A percentile compares a stretch with the other conserved stretches of the same genome.
These are phyloP conservation scores for Pandemis heparana DNA, from an alignment of 2,888 invertebrate species.

Conservation along the genomic window DNA sequence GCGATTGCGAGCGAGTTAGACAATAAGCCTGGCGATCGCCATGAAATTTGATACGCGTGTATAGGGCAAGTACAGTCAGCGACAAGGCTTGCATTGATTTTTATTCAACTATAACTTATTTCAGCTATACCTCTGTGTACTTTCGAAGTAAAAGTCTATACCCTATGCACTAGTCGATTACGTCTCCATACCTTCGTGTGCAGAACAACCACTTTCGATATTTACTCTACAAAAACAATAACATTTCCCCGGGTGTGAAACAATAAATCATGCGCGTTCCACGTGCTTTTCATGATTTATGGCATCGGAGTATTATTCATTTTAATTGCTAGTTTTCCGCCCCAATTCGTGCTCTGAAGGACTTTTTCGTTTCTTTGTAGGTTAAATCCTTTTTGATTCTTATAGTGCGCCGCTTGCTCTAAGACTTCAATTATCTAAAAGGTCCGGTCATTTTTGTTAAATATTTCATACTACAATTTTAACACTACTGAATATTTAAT, in stretches of 20 bases:
- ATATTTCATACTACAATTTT: too few species aligned
- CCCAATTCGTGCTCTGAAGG: conserved; percentile 32
- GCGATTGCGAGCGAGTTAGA: too few species aligned
- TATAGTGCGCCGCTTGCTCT: not conserved
- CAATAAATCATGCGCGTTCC: conserved; percentile 37
- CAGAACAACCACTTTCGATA: conserved; percentile 4
- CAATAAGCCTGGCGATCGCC: too few species aligned
- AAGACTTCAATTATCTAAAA: not conserved
- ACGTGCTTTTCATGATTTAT: conserved; percentile 42
- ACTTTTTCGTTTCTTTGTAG: conserved; percentile 20
- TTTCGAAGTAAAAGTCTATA: too few species aligned
- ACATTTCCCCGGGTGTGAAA: conserved; percentile 30
- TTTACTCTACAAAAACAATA: conserved; percentile 32
- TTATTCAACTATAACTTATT: too few species aligned
- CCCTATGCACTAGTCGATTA: not conserved
- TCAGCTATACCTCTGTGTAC: too few species aligned
- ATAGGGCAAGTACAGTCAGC: too few species aligned
- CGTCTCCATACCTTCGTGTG: not conserved
- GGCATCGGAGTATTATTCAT: conserved; percentile 38
- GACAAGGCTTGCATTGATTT: too few species aligned
- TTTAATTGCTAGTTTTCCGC: conserved; percentile 42
- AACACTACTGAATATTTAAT: too few species aligned
- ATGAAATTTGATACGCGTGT: too few species aligned
- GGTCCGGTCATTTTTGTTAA: too few species aligned
- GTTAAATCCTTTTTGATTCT: conserved; percentile 24